Base-by-base conservation (phyloP, 1,140 invertebrate species). In the Wasmannia auropunctata region DNA sequence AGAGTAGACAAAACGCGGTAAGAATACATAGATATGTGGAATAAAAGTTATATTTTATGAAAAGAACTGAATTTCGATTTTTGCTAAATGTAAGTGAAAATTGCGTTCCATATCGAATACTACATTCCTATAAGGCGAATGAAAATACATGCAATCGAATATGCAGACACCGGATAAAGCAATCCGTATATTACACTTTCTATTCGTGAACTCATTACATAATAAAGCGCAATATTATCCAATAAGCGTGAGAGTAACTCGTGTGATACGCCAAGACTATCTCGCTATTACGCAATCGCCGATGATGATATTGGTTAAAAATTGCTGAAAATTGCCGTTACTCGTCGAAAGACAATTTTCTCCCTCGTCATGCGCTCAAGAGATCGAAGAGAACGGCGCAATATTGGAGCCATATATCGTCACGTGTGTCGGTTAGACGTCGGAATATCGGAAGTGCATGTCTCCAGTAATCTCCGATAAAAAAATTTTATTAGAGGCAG, bases 141-240 rank as follows among this genome's bases (percentile, higher is more conserved):
- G 22, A 56, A 40, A 69, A 51, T 40, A 80, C 22, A 40, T n/a
- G 16, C 49, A n/a, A 56, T 5, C 34, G 25, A 80, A 80, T 40
- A 10, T 16, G 1, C 11, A 70, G 25, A 58, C 51, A 74, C 25
- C 67, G 67, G 67, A 83, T 83, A 83, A 74, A 54, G 14, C 37
- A 83, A 72, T 74, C 37, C 40, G 67, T n/a, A 25, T 83, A 74
- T 46, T 74, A 67, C 40, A 83, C 79, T 83, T 83, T 83, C 79
- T 58, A 83, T 83, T 83, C 67, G 28, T 43, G 79, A 83, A 83
- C 51, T 72, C 67, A 83, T 83, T 83, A 83, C n/a, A 58, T 83
- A 83, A 83, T 83, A 83, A 83, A 83, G 28, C 51, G 40, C 51
- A 37, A 43, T 74, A 83, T 72, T 83, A 83, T 72, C 19, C 67